Percentiles rank a stretch among this genome's conserved stretches.
phyloP scores from a whole-genome alignment of 2,888 invertebrate genomes.

The Dasypogon diadema region DNA sequence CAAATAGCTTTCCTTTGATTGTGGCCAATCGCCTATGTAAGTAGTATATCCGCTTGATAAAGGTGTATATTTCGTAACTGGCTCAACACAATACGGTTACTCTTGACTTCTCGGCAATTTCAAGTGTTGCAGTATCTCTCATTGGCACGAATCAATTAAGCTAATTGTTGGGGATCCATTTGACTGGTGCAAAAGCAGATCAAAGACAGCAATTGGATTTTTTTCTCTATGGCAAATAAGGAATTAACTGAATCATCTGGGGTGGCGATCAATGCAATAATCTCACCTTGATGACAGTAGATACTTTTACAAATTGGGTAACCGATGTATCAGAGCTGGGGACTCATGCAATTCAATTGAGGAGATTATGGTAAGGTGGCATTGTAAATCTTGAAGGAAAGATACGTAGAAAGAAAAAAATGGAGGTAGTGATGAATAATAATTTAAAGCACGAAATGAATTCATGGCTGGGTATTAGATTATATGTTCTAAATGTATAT shows the following conservation, averaged over 20 bases:
- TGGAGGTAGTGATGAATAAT: too few relatives aligned
- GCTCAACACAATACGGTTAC: not conserved
- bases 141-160: slow-evolving; percentile 30
- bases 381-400: too few relatives aligned
- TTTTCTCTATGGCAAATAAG: not conserved
- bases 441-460: too few relatives aligned
- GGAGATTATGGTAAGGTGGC: too few relatives aligned
- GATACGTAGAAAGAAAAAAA: too few relatives aligned
- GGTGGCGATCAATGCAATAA: not conserved
- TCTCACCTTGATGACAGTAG: not conserved
- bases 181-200: not conserved
- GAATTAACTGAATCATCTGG: not conserved
- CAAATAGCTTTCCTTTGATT: not conserved
- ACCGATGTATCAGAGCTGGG: too few relatives aligned
- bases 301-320: not conserved
- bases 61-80: slow-evolving; percentile 5
- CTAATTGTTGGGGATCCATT: slow-evolving; percentile 14
- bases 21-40: not conserved
- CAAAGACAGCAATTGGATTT: not conserved
- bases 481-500: too few relatives aligned
- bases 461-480: too few relatives aligned
- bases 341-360: too few relatives aligned
- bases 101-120: not conserved
- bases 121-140: not conserved
- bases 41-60: not conserved